These are phyloP conservation scores for Asobara japonica DNA, from an alignment of 1,140 invertebrate species.

Conservation along the genomic window DNA sequence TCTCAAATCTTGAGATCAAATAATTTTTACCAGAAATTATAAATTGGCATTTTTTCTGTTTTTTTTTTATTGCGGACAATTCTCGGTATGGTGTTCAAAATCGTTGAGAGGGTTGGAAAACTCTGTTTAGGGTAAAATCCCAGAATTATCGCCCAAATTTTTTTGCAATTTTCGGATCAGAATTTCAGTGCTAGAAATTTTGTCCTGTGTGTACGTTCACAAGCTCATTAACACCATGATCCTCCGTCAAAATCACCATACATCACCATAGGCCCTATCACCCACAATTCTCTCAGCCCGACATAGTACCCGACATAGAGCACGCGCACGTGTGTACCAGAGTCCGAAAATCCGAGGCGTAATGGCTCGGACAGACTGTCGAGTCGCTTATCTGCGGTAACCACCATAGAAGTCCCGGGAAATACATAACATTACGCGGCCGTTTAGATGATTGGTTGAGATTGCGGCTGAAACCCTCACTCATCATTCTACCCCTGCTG, in stretches of 20 bases:
- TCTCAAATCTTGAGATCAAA: no score
- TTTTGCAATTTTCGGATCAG: no score
- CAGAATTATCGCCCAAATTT: no score
- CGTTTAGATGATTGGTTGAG: conserved; percentile 60
- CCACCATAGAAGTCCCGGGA: conserved; percentile 46
- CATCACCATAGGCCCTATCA: background rate
- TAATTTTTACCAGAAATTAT: no score
- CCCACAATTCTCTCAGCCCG: background rate
- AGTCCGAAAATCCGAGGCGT: conserved; percentile 48
- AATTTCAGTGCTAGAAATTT: no score
- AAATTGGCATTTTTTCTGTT: no score
- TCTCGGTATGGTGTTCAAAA: no score
- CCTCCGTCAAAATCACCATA: background rate
- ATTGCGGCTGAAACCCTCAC: conserved; percentile 36
- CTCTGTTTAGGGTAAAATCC: no score
- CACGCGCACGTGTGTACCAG: conserved; percentile 17
- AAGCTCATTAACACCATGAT: no score
- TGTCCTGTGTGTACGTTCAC: no score
- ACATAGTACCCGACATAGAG: background rate
- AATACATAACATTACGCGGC: conserved; percentile 56
- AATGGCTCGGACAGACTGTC: conserved; percentile 53
- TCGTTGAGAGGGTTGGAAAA: no score
- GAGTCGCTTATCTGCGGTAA: conserved; percentile 51
- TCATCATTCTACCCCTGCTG: background rate
- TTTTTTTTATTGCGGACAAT: no score